Base-by-base conservation (phyloP, 2,113 vertebrate genomes). In the Setophaga kirtlandii region DNA sequence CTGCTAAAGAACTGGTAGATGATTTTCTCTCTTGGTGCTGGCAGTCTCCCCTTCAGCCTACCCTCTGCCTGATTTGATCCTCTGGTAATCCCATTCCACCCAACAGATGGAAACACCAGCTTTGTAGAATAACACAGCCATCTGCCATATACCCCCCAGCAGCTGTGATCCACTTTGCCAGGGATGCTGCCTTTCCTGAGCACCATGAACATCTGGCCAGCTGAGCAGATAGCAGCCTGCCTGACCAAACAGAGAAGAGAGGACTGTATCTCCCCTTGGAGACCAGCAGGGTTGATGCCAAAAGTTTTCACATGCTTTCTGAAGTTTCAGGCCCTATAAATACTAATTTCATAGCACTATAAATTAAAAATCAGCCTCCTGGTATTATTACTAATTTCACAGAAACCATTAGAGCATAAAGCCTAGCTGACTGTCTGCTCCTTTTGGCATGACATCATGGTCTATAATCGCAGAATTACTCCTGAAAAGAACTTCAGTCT, bases 371-470 rank as follows among this genome's bases (percentile, higher is more conserved):
- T 88, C 90, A 88, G 39, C 50, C 87, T 97, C 67, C 55, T 59
- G 24, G 56, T 80, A 84, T 70, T 87, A 91, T 74, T 83, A 77
- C 47, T 74, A 52, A 95, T 94, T 94, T 95, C 88, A 96, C 79
- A 97, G 83, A 83, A 94, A 67, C 68, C 52, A 87, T 86, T 70
- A 94, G 74, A 93, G 52, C 41, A 39, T 50, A 83, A 78, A 92
- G 82, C 39, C 71, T 80, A 91, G 59, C 67, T 70, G 78, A 91
- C 82, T 93, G 88, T 62, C 79, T 90, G 90, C 90, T 90, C 62
- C 75, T 93, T 87, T 81, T 63, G 10, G 70, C 70, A 94, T 93
- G 87, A 97, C 89, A 93, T 96, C 95, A 93, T 37, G 55, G 93
- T 94, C 86, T 96, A 12, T 80, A 94, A 96, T 62, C 69, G 55